Evolutionary conservation across 2,888 invertebrate species (phyloP).

Genomic region (Nymphalis urticae): DNA sequence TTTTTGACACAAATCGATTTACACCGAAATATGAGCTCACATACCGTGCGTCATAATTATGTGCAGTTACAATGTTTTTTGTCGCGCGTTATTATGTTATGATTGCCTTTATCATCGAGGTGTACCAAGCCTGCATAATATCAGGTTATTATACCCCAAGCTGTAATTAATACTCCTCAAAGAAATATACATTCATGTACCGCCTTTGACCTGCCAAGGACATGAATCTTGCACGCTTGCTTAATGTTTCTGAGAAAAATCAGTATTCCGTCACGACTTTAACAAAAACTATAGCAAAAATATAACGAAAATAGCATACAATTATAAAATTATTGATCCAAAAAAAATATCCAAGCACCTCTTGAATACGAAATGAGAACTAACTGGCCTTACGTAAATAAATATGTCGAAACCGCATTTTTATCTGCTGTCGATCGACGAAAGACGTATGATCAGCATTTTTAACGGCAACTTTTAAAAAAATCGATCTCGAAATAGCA

Average conservation of each 20-base stretch:
- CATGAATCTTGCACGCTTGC: conserved; percentile 51
- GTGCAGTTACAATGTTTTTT: conserved; percentile 53
- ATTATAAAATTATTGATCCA: conserved; percentile 37
- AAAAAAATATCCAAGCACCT: conserved; percentile 34
- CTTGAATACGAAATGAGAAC: conserved; percentile 60
- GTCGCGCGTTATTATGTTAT: conserved; percentile 55
- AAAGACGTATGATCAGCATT: conserved; percentile 63
- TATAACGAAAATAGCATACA: conserved; percentile 36
- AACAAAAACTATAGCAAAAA: conserved; percentile 50
- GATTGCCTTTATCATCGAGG: conserved; percentile 60
- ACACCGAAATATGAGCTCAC: conserved; percentile 3
- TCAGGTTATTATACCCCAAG: conserved; percentile 60
- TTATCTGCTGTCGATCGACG: conserved; percentile 64
- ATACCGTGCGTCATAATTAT: conserved; percentile 45
- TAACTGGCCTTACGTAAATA: conserved; percentile 69
- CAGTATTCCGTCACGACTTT: conserved; percentile 43
- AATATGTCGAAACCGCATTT: conserved; percentile 52
- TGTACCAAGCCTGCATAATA: conserved; percentile 65
- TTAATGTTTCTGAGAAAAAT: conserved; percentile 58
- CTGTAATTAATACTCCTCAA: conserved; percentile 64
- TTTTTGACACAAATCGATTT: neutral
- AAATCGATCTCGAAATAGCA: neutral
- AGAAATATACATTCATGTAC: conserved; percentile 44
- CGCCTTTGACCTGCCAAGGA: conserved; percentile 60
- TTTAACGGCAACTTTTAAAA: conserved; percentile 45